Conservation (phyloP, 1,140 invertebrate species). For the Drosophila watanabei region DNA sequence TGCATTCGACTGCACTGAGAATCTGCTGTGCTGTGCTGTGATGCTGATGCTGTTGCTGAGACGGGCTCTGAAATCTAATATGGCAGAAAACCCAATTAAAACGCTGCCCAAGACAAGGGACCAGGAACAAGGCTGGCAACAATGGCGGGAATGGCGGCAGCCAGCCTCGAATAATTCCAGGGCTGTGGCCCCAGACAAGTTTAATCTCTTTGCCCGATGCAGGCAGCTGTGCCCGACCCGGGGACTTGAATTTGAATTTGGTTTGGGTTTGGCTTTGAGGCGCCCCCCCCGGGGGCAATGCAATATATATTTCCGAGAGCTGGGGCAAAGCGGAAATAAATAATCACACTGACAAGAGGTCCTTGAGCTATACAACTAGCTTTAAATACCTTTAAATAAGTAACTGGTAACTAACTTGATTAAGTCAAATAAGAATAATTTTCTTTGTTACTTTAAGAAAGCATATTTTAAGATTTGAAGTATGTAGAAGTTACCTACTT, state of each 20-base stretch:
- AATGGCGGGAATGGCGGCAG: slow-evolving; percentile 12
- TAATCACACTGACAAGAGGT: background rate
- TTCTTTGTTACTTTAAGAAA: too few relatives aligned
- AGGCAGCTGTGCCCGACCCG: slow-evolving; percentile 53
- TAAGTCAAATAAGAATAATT: too few relatives aligned
- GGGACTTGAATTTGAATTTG: slow-evolving; percentile 19
- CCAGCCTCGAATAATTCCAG: slow-evolving; percentile 66
- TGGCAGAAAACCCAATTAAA: slow-evolving; percentile 81
- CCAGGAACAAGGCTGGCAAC: slow-evolving; percentile 50
- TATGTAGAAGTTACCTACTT: background rate
- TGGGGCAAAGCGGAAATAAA: slow-evolving; percentile 10
- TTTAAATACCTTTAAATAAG: background rate
- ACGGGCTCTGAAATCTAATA: slow-evolving; percentile 69
- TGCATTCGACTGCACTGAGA: slow-evolving; percentile 34
- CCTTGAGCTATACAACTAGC: background rate
- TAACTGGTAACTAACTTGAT: too few relatives aligned
- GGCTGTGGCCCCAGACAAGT: slow-evolving; percentile 64
- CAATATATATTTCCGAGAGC: slow-evolving; percentile 13
- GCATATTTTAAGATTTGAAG: fast-evolving
- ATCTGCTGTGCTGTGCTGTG: slow-evolving; percentile 20
- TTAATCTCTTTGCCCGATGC: slow-evolving; percentile 66
- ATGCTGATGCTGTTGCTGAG: background rate
- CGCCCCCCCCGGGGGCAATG: slow-evolving; percentile 38
- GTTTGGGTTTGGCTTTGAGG: background rate
- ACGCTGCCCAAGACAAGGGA: slow-evolving; percentile 54